Evolutionary conservation across 2,888 invertebrate species (phyloP).

Genomic region (Eupeodes latifasciatus): DNA sequence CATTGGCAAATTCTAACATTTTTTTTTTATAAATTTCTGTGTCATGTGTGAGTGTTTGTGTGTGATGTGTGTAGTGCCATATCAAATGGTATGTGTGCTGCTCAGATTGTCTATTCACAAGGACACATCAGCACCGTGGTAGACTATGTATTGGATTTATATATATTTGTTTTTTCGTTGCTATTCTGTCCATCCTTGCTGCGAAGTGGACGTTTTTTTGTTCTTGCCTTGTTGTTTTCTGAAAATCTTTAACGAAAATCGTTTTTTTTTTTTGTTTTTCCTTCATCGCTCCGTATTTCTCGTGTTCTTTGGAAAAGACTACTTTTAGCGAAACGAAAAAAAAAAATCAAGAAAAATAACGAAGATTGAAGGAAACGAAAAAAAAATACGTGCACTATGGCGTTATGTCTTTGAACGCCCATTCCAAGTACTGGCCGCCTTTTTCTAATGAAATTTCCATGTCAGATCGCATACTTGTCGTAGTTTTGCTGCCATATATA

Average conservation of each 20-base stretch:
- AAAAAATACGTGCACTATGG: slow-evolving; percentile 53
- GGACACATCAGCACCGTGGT: slow-evolving; percentile 59
- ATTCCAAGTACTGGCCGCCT: slow-evolving; percentile 71
- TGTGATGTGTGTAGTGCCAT: slow-evolving; percentile 54
- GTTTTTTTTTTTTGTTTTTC: slow-evolving; percentile 39
- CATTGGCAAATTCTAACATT: slow-evolving; percentile 52
- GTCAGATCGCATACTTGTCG: slow-evolving; percentile 74
- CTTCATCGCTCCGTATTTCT: slow-evolving; percentile 43
- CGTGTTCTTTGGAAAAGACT: slow-evolving; percentile 62
- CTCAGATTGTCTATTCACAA: slow-evolving; percentile 64
- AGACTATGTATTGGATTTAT: slow-evolving; percentile 14
- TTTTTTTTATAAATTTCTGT: slow-evolving; percentile 54
- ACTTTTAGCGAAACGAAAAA: slow-evolving; percentile 54
- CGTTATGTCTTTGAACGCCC: slow-evolving; percentile 74
- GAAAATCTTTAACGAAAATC: slow-evolving; percentile 63
- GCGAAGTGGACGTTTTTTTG: slow-evolving; percentile 43
- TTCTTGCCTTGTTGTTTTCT: slow-evolving; percentile 2
- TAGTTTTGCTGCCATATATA: slow-evolving; percentile 56
- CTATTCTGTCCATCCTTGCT: slow-evolving; percentile 35
- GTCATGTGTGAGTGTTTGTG: slow-evolving; percentile 58
- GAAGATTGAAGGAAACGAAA: slow-evolving; percentile 24
- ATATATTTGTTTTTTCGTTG: slow-evolving; percentile 7
- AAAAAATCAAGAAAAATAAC: slow-evolving; percentile 31
- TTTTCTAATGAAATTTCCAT: slow-evolving; percentile 76
- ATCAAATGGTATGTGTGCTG: slow-evolving; percentile 14